These are phyloP conservation scores for Stratiomys singularior DNA, from an alignment of 2,888 invertebrate genomes.

Conservation along the genomic window DNA sequence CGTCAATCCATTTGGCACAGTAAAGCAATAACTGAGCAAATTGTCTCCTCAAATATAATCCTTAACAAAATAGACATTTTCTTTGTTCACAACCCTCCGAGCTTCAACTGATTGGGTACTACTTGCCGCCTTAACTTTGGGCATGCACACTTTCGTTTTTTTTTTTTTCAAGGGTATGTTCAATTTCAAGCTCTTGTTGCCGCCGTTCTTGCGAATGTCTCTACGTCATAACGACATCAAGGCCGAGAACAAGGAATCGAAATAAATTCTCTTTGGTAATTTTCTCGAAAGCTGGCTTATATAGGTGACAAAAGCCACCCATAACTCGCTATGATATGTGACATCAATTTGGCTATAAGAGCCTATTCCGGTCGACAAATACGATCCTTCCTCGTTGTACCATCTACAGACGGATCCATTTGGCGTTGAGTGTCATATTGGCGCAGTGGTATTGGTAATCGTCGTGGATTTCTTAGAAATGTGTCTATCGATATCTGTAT, in stretches of 20 bases:
- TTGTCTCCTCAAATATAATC: too few relatives aligned
- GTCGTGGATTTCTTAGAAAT: neutral
- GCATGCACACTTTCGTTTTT: too few relatives aligned
- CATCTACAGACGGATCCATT: neutral
- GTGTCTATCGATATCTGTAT: neutral
- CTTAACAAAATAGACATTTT: too few relatives aligned
- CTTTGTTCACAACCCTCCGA: too few relatives aligned
- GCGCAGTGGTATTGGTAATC: neutral
- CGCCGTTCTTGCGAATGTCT: neutral
- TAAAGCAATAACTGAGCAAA: too few relatives aligned
- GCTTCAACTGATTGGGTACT: too few relatives aligned
- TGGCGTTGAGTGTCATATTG: neutral
- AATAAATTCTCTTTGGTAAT: conserved; percentile 32
- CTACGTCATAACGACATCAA: neutral
- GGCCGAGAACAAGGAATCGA: conserved; percentile 1
- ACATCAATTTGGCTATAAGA: conserved; percentile 41
- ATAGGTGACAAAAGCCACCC: conserved; percentile 42
- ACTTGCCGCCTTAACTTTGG: too few relatives aligned
- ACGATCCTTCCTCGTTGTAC: neutral
- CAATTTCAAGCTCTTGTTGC: neutral
- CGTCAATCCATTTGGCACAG: too few relatives aligned
- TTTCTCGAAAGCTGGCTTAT: conserved; percentile 5
- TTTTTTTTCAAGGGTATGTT: neutral
- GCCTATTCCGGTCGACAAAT: conserved; percentile 35
- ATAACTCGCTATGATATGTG: conserved; percentile 45